These are phyloP conservation scores for Micromussa lordhowensis DNA, from an alignment of 92 coral and sea anemone genomes.

Conservation along the genomic window DNA sequence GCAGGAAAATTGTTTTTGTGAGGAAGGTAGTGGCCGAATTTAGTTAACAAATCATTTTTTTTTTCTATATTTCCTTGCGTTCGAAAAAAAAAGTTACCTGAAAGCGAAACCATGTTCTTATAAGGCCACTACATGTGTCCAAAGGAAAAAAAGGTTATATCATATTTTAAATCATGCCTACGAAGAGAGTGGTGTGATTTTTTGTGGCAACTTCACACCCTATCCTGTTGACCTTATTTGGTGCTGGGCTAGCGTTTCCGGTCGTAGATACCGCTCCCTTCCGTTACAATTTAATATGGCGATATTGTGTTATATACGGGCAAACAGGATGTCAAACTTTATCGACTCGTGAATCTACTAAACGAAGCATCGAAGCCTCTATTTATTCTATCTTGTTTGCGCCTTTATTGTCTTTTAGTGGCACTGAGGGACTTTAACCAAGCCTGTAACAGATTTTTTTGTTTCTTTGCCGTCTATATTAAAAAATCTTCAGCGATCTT, in stretches of 20 bases:
- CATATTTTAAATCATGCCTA: background rate
- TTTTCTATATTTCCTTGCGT: background rate
- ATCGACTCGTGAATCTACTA: background rate
- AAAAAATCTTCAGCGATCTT: background rate
- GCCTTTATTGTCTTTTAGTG: background rate
- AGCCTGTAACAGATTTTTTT: background rate
- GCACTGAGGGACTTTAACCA: background rate
- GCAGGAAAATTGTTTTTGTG: background rate
- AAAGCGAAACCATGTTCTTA: background rate
- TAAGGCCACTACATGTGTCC: background rate
- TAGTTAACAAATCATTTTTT: background rate
- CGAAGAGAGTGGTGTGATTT: background rate
- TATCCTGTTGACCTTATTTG: slow-evolving; percentile 21
- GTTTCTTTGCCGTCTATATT: background rate
- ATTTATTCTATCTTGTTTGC: background rate
- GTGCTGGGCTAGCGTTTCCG: slow-evolving; percentile 13
- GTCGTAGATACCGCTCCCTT: slow-evolving; percentile 39
- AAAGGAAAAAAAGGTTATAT: background rate
- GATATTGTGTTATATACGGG: background rate
- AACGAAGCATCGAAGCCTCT: background rate
- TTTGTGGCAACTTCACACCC: slow-evolving; percentile 11
- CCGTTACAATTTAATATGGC: slow-evolving; percentile 22
- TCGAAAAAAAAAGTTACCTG: background rate
- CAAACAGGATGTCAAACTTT: slow-evolving; percentile 11
- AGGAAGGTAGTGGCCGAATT: background rate